Base-by-base conservation (phyloP, 1,140 invertebrate genomes). In the Schmidtea mediterranea region DNA sequence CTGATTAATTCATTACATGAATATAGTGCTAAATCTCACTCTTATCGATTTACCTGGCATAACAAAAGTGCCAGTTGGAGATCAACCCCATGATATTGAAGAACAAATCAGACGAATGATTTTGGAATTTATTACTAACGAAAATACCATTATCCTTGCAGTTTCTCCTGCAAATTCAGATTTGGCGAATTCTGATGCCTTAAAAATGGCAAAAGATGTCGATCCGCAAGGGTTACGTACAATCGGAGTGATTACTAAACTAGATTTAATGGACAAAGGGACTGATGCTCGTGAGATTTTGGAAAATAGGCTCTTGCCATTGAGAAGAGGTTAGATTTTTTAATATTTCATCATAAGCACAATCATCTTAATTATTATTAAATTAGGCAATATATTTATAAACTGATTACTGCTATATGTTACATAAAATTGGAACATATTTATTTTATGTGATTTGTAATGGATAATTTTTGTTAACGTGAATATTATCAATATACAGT, bases 191-290 rank as follows among this genome's bases (percentile, higher is more conserved):
- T 71, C 69, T 10, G 70, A 71, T 58, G 69, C 70, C 36, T 57
- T 72, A 10, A 70, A 71, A 59, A 58, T 72, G 37, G 66, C 70
- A 24, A 69, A 69, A 55, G 68, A 71, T 54, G 69, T 71, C 10
- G 70, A 72, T 55, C 67, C 68, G 19, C 59, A 61, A 59, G 71
- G 71, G 69, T 52, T 71, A 45, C 75, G 92, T 56, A 97, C 90
- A 6, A 97, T 98, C 67, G 92, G 92, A 64, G 92, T 98, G 12
- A 86, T 98, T 49, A 98, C 92, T 39, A 98, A 98, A 67, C 69
- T 98, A 48, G 92, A 98, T 75, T 73, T 98, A 60, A 97, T 98
- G 90, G 92, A 98, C 62, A 87, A 97, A 61, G 92, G 92, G 23
- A 98, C 90, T 24, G 90, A 98, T 73, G 90, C 90, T 8, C 73